phyloP scores from a whole-genome alignment of 2,113 vertebrate genomes.

The Corydoras maculifer region DNA sequence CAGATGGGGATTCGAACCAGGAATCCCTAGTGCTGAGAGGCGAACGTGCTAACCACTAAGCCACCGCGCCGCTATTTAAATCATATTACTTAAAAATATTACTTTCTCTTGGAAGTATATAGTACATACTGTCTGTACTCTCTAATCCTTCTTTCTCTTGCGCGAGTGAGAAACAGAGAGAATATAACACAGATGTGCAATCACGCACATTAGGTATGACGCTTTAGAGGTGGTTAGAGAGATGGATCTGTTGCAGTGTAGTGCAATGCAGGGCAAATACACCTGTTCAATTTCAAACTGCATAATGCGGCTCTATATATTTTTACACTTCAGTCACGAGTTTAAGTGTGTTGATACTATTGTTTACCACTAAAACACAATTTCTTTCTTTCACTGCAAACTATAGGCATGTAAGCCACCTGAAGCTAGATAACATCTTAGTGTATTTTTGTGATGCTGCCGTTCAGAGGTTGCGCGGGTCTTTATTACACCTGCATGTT shows the following conservation, averaged over 20 bases:
- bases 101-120: constrained; percentile 23
- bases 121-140: constrained; percentile 35
- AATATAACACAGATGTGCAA: constrained; percentile 1
- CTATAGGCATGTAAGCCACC: constrained; percentile 32
- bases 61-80: too few species aligned
- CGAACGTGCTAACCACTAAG: too few species aligned
- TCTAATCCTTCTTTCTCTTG: background rate
- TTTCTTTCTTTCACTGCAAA: background rate
- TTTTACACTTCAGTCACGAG: constrained; percentile 31
- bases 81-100: too few species aligned
- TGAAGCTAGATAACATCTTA: constrained; percentile 41
- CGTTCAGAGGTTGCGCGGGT: constrained; percentile 16
- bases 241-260: constrained; percentile 27
- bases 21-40: too few species aligned
- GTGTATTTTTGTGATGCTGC: constrained; percentile 34
- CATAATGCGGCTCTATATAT: constrained; percentile 29
- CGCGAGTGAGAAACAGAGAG: background rate
- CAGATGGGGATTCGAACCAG: too few species aligned
- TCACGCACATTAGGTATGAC: background rate
- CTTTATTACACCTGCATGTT: constrained; percentile 32
- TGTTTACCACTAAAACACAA: constrained; percentile 22
- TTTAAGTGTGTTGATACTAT: constrained; percentile 20
- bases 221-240: constrained; percentile 27
- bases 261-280: constrained; percentile 25
- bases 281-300: constrained; percentile 19